Evolutionary conservation across 2,797 vertebrate genomes (phyloP), one percentile per base, ranked within the genome.

Genomic region (Staurois parvus): DNA sequence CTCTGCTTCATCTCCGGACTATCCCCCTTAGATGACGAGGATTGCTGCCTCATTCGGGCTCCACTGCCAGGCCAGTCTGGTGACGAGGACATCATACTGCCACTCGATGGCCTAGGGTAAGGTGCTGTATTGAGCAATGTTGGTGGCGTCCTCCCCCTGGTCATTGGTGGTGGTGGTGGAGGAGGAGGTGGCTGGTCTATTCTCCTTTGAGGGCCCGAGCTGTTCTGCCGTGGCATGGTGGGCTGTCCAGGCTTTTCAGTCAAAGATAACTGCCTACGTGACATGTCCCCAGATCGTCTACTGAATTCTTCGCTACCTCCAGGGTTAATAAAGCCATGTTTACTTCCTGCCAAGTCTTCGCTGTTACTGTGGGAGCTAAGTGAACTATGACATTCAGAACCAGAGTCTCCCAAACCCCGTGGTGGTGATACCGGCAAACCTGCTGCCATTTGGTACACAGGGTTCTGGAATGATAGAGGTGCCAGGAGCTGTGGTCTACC

Each of bases 331-430:
- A 97, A 97, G 88, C 94, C 89, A 29, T 92, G 94, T 88, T 97
- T 88, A 72, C 91, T 94, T 1, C 93, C 95, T 0, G 91, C 92
- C 77, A 95, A 91, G 24, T 99, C 98, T 85, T 99, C 98, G 0
- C 97, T 98, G 95, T 98, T 99, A 94, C 98, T 99, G 91, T 99
- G 98, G 32, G 98, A 99, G 91, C 98, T 99, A 89, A 99, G 94
- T 0, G 98, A 99, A 89, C 98, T 99, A 93, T 99, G 98, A 94
- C 97, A 98, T 92, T 99, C 98, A 0, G 98, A 99, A 85, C 98
- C 96, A 0, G 98, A 99, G 94, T 99, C 98, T 0, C 94, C 96
- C 79, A 97, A 91, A 26, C 96, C 97, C 0, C 97, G 96, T 0
- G 98, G 96, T 0, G 98, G 97, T 0, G 98, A 99, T 79, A 98